Conservation (phyloP, 2,797 vertebrate species). For the Clarias fuscus region DNA sequence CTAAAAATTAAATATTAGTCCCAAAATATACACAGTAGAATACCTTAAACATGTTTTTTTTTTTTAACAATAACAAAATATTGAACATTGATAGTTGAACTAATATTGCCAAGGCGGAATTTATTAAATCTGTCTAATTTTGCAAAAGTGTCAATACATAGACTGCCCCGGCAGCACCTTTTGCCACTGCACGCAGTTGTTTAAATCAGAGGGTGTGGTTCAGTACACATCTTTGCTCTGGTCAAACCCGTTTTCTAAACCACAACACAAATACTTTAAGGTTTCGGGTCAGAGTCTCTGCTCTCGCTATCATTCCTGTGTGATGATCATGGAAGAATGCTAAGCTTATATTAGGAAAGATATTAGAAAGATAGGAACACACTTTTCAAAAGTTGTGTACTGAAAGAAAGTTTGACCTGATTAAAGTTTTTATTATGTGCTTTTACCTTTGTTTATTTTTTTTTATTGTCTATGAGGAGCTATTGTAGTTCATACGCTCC, state of each 20-base stretch:
- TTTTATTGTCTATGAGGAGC: neutral
- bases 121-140: neutral
- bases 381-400: neutral
- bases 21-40: neutral
- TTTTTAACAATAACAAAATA: neutral
- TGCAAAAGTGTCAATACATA: neutral
- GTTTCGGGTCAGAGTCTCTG: constrained; percentile 25
- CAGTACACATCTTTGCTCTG: constrained; percentile 47
- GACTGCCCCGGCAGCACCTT: neutral
- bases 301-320: neutral
- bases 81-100: neutral
- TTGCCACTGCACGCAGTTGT: neutral
- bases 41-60: neutral
- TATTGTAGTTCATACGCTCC: neutral
- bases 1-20: neutral
- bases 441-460: neutral
- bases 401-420: neutral
- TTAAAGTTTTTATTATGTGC: neutral
- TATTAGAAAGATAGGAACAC: neutral
- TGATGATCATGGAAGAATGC: neutral
- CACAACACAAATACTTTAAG: constrained; percentile 58
- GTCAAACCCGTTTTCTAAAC: constrained; percentile 65
- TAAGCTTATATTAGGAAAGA: neutral
- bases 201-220: constrained; percentile 50
- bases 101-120: neutral